Percentiles rank a stretch among this genome's conserved stretches.
Evolutionary conservation across 2,113 vertebrate genomes (phyloP).

Genomic region (Phaethon lepturus): DNA sequence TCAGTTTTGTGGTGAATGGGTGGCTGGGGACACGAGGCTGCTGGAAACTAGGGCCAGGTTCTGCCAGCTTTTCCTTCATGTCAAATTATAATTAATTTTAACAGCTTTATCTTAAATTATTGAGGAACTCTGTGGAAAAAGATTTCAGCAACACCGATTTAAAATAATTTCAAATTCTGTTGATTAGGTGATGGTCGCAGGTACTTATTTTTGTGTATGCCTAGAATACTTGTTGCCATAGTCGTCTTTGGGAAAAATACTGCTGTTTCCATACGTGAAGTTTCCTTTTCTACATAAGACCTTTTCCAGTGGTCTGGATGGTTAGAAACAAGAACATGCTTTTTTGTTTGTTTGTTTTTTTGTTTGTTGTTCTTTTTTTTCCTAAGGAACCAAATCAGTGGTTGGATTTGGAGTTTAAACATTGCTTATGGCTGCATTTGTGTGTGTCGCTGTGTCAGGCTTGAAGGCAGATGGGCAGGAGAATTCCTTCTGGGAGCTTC

Average conservation of each 20-base stretch:
- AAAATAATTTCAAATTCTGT: not conserved
- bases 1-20: not conserved
- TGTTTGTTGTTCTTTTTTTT: not conserved
- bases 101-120: not conserved
- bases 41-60: not conserved
- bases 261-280: not conserved
- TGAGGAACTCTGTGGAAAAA: not conserved
- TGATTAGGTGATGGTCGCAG: not conserved
- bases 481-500: conserved; percentile 14
- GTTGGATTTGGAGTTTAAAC: not conserved
- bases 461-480: conserved; percentile 10
- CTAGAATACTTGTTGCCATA: not conserved
- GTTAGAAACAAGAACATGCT: not conserved
- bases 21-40: not conserved
- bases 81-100: not conserved
- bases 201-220: not conserved
- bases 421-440: not conserved
- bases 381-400: not conserved
- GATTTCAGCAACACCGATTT: not conserved
- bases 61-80: not conserved
- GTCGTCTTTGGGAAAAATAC: not conserved
- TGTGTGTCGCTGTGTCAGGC: not conserved
- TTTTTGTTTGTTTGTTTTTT: not conserved
- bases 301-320: not conserved
- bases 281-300: not conserved